A percentile compares a stretch with the other conserved stretches of the same genome.
Evolutionary conservation across 2,113 vertebrate genomes (phyloP).

Genomic region (Thamnophis sirtalis): DNA sequence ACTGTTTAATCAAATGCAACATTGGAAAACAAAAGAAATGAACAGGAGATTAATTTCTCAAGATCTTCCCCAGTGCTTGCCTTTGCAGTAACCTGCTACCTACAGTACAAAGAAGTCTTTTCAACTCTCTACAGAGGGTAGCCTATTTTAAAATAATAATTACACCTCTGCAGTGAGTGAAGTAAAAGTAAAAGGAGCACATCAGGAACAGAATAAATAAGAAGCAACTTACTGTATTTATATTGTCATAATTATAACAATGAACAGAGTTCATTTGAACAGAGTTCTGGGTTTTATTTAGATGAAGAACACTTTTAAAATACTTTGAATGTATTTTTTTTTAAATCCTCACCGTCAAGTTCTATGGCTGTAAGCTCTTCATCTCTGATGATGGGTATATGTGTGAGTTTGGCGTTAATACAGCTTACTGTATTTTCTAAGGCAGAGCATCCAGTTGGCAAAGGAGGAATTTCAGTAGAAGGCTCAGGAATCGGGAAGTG

Average conservation of each 20-base stretch:
- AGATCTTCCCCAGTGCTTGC: neutral
- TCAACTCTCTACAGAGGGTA: neutral
- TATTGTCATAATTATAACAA: neutral
- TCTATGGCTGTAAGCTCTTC: conserved; percentile 83
- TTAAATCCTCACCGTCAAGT: conserved; percentile 79
- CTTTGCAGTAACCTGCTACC: neutral
- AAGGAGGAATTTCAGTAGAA: conserved; percentile 55
- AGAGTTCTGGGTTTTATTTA: neutral
- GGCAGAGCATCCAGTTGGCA: conserved; percentile 80
- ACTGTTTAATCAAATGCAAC: neutral
- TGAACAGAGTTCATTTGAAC: neutral
- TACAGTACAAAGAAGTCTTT: neutral
- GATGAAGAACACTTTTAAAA: neutral
- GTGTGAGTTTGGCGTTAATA: conserved; percentile 71
- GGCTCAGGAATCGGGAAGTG: conserved; percentile 46
- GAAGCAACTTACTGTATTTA: neutral
- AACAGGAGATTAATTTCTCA: neutral
- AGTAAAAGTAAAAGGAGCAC: neutral
- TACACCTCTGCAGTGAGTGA: neutral
- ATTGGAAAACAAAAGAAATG: neutral
- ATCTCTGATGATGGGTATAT: conserved; percentile 83
- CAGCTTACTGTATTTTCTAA: conserved; percentile 83
- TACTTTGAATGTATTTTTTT: neutral
- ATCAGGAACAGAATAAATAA: neutral
- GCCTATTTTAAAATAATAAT: neutral